These are phyloP conservation scores for Amphipyra berbera DNA, from an alignment of 2,888 invertebrate species.

Conservation along the genomic window DNA sequence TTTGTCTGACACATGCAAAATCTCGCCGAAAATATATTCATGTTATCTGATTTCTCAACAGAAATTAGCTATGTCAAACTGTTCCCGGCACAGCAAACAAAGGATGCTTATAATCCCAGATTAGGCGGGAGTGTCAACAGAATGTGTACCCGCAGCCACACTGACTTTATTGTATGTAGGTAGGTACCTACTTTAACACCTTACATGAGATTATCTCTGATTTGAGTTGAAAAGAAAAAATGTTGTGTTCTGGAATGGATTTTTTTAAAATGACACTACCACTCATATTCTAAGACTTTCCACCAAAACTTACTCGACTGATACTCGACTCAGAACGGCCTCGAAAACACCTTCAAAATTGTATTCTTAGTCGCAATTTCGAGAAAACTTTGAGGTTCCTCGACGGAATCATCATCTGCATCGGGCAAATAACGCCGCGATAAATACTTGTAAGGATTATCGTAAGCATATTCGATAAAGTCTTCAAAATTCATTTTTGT, in stretches of 20 bases:
- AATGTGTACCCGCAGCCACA: constrained; percentile 4
- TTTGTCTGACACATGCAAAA: too few relatives aligned
- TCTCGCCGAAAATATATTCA: not conserved
- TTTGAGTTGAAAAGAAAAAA: not conserved
- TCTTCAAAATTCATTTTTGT: too few relatives aligned
- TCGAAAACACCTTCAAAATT: too few relatives aligned
- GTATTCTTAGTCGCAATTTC: not conserved
- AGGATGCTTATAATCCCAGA: constrained; percentile 42
- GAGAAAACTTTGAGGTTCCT: too few relatives aligned
- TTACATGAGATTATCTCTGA: constrained; percentile 15
- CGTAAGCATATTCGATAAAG: too few relatives aligned
- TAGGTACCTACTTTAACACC: constrained; percentile 10
- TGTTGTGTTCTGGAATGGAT: not conserved
- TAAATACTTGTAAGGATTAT: too few relatives aligned
- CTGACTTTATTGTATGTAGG: constrained; percentile 17
- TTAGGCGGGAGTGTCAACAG: constrained; percentile 27
- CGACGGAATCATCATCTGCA: too few relatives aligned
- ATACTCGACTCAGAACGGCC: too few relatives aligned
- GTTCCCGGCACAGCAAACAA: constrained; percentile 41
- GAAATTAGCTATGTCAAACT: constrained; percentile 27
- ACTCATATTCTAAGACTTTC: too few relatives aligned
- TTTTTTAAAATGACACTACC: too few relatives aligned
- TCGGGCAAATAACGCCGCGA: too few relatives aligned
- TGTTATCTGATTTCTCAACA: constrained; percentile 20
- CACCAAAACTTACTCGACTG: too few relatives aligned